Evolutionary conservation across 2,797 vertebrate genomes (phyloP).

Genomic region (Melanitta fusca): DNA sequence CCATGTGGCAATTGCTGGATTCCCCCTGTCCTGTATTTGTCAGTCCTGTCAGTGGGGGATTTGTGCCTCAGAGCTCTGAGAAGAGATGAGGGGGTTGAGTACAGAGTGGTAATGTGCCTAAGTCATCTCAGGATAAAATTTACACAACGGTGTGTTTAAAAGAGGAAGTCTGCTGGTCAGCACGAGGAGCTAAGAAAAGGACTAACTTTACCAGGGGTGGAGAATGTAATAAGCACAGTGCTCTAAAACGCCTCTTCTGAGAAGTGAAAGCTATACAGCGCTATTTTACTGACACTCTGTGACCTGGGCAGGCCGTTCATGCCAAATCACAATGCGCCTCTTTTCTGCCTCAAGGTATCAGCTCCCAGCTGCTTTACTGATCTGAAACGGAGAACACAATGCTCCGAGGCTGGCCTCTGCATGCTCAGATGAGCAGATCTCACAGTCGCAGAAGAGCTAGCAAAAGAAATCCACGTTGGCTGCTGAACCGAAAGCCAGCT

Average conservation of each 20-base stretch:
- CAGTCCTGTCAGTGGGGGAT: neutral
- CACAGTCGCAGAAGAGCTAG: neutral
- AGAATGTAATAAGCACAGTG: rapidly evolving
- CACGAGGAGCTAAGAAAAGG: neutral
- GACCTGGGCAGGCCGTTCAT: neutral
- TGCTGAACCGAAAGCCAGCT: neutral
- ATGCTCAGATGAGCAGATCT: neutral
- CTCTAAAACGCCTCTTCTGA: neutral
- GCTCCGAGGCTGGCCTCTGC: rapidly evolving
- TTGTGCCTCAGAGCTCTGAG: neutral
- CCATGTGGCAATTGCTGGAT: neutral
- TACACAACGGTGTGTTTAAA: neutral
- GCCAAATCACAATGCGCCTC: neutral
- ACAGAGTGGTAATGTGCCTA: neutral
- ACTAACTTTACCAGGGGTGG: neutral
- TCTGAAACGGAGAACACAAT: neutral
- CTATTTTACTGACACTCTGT: neutral
- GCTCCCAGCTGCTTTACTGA: neutral
- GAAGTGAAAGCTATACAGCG: neutral
- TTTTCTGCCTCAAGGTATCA: neutral
- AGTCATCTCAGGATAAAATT: neutral
- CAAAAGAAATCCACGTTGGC: neutral
- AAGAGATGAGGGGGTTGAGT: neutral
- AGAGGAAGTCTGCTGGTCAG: neutral
- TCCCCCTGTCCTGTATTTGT: neutral